Base-by-base conservation (phyloP, 2,888 invertebrate genomes). In the Lycocerus yunnanus region DNA sequence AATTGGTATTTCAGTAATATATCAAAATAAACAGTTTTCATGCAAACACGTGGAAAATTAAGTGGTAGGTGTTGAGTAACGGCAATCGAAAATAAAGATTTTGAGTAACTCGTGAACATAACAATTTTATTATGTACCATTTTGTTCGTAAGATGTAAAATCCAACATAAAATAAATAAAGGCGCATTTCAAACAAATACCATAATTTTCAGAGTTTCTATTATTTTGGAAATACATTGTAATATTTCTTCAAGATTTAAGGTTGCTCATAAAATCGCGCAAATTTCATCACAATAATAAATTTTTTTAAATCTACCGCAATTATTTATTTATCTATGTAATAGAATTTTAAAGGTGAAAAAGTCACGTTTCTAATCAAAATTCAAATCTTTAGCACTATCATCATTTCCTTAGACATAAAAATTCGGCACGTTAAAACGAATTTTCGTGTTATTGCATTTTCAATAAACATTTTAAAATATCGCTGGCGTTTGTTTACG, bases 281-380 rank as follows among this genome's bases (percentile, higher is more conserved):
- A 18, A 61, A 61, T 1, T 63, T 63, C 18, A 10, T 20, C 20
- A 1, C 43, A 63, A 63, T 9, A n/a, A 20, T 63, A 18, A 18
- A 63, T 8, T 18, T 18, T 63, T 18, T 13, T 18, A 18, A 15
- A 63, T 63, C 20, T 63, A 18, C 15, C 10, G 1, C 13, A 60
- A 60, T 16, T 16, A 18, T 63, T 63, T 18, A 20, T 13, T 63
- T 63, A 63, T 18, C n/a, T 63, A 2, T 16, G 16, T 61, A 63
- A 63, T 18, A 63, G 15, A n/a, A 18, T 63, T 6, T 63, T 18
- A 60, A 15, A 10, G 10, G 6, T 24, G n/a, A 18, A 66, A 24
- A 66, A 66, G 60, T 67, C 71, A 71, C 71, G 71, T 71, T 60
- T 71, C 67, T 71, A 71, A 71, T 71, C 66, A 71, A 67, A 27